phyloP scores from a whole-genome alignment of 2,113 vertebrate genomes.

The Ictalurus punctatus region DNA sequence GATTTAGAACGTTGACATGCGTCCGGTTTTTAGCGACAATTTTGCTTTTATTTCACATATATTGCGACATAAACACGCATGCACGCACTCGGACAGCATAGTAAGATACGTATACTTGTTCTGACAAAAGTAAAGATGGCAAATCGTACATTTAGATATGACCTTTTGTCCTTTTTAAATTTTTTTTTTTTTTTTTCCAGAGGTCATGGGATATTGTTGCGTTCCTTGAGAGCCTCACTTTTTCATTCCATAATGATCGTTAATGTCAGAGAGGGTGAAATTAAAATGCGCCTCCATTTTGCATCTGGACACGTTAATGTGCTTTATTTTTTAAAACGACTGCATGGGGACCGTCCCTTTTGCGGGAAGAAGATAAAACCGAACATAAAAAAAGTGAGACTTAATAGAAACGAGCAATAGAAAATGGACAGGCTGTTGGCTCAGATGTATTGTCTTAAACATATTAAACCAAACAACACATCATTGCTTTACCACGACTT shows the following conservation, averaged over 20 bases:
- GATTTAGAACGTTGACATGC: neutral
- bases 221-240: constrained; percentile 40
- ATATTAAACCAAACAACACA: neutral
- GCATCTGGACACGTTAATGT: constrained; percentile 35
- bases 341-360: neutral
- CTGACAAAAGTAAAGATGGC: constrained; percentile 39
- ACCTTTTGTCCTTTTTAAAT: constrained; percentile 61
- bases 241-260: constrained; percentile 57
- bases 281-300: constrained; percentile 31
- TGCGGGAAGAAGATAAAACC: neutral
- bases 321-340: constrained; percentile 10
- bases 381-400: neutral
- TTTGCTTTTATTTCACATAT: neutral
- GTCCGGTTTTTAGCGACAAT: neutral
- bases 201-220: constrained; percentile 3
- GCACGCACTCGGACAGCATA: neutral
- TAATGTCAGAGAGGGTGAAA: constrained; percentile 47
- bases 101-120: neutral
- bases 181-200: constrained; percentile 27
- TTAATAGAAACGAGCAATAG: neutral
- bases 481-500: neutral
- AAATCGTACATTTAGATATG: constrained; percentile 34
- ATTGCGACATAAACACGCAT: neutral
- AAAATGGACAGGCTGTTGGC: neutral
- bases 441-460: neutral